A percentile compares a stretch with the other conserved stretches of the same genome.
phyloP scores from a whole-genome alignment of 2,888 invertebrate genomes.

The Nomada lathburiana region DNA sequence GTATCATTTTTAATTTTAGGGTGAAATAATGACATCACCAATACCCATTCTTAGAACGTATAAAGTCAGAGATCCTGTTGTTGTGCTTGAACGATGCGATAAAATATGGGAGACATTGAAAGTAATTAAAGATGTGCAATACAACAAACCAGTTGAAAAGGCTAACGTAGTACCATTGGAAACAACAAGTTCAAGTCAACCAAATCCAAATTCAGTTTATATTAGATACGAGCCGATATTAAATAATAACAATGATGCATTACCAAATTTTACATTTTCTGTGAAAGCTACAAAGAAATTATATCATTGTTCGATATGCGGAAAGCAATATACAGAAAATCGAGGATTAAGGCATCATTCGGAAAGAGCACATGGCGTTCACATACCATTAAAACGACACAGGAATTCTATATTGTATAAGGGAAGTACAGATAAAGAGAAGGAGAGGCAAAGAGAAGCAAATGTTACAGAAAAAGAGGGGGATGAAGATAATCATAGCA shows the following conservation, averaged over 20 bases:
- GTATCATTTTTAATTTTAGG: conserved; percentile 46
- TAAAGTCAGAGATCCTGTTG: conserved; percentile 75
- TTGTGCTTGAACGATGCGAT: conserved; percentile 79
- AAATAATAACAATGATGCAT: conserved; percentile 69
- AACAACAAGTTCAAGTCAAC: background rate
- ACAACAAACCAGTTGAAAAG: conserved; percentile 12
- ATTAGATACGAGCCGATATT: conserved; percentile 72
- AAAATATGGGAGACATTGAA: conserved; percentile 83
- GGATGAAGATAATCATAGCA: background rate
- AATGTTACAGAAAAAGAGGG: background rate
- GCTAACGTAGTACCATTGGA: background rate
- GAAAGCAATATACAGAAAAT: conserved; percentile 72
- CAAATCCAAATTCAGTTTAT: conserved; percentile 45
- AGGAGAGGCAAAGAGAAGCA: background rate
- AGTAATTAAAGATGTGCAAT: conserved; percentile 75
- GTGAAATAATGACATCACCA: background rate
- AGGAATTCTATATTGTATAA: background rate
- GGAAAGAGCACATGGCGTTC: conserved; percentile 73
- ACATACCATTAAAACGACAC: conserved; percentile 55
- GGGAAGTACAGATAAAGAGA: background rate
- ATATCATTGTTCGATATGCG: conserved; percentile 77
- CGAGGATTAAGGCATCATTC: conserved; percentile 71
- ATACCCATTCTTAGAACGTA: conserved; percentile 49
- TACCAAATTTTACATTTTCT: conserved; percentile 77
- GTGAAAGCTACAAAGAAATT: conserved; percentile 73